Evolutionary conservation across 2,113 vertebrate species (phyloP).

Genomic region (Phrynosoma blainvillii): DNA sequence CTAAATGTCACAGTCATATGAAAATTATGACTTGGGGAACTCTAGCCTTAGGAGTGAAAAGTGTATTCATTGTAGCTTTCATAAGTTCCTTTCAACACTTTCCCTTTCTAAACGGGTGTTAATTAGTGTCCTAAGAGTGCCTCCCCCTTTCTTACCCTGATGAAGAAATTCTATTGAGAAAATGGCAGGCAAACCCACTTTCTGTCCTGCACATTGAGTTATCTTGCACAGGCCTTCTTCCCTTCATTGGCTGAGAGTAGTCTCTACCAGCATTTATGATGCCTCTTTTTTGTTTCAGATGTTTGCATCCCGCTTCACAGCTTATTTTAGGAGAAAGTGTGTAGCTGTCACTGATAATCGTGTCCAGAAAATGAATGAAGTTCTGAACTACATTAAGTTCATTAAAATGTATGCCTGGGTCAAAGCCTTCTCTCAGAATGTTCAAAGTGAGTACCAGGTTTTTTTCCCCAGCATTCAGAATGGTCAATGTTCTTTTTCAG

Average conservation of each 20-base stretch:
- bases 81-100: not conserved
- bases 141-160: too few relatives aligned
- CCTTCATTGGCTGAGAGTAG: not conserved
- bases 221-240: too few relatives aligned
- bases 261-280: not conserved
- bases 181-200: not conserved
- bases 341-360: constrained; percentile 87
- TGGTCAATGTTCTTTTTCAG: not conserved
- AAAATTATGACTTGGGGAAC: not conserved
- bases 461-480: not conserved
- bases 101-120: not conserved
- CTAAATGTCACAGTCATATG: not conserved
- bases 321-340: constrained; percentile 90
- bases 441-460: constrained; percentile 82
- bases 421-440: constrained; percentile 89
- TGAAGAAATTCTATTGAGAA: not conserved
- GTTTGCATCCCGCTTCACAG: constrained; percentile 91
- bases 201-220: not conserved
- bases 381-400: constrained; percentile 93
- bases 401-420: constrained; percentile 98
- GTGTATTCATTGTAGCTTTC: not conserved
- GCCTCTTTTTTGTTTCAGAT: constrained; percentile 78
- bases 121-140: not conserved
- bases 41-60: not conserved
- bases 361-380: constrained; percentile 97